Evolutionary conservation across 2,797 vertebrate genomes (phyloP).

Genomic region (Dromococcyx pavoninus): DNA sequence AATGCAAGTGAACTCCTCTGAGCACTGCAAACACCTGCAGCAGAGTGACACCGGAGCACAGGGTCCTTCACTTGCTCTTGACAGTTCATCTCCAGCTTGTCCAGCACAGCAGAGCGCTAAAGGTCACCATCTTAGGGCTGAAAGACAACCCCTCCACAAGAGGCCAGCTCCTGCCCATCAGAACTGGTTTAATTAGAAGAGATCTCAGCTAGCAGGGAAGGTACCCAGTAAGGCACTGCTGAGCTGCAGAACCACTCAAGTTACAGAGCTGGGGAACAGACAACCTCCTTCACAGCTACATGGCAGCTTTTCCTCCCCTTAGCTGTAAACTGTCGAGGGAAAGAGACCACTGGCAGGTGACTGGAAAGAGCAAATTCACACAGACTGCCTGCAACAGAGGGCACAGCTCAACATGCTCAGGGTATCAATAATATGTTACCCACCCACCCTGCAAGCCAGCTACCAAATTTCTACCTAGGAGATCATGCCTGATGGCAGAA

Average conservation of each 20-base stretch:
- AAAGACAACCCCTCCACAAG: not conserved
- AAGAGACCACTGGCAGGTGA: not conserved
- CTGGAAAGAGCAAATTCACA: accelerated
- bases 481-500: not conserved
- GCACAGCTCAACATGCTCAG: not conserved
- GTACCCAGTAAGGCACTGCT: not conserved
- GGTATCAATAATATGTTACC: accelerated
- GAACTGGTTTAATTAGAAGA: not conserved
- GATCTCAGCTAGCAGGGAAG: not conserved
- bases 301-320: too few species aligned
- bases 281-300: not conserved
- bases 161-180: not conserved
- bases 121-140: not conserved
- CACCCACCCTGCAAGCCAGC: not conserved
- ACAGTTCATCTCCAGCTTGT: not conserved
- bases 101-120: not conserved
- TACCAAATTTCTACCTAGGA: not conserved
- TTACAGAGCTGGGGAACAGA: not conserved
- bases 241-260: not conserved
- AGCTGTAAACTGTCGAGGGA: not conserved
- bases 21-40: not conserved
- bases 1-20: not conserved
- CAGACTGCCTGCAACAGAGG: not conserved
- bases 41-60: accelerated
- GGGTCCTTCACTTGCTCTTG: not conserved